These are phyloP conservation scores for Hippocampus kuda DNA, from an alignment of 2,797 vertebrate genomes.

Conservation along the genomic window DNA sequence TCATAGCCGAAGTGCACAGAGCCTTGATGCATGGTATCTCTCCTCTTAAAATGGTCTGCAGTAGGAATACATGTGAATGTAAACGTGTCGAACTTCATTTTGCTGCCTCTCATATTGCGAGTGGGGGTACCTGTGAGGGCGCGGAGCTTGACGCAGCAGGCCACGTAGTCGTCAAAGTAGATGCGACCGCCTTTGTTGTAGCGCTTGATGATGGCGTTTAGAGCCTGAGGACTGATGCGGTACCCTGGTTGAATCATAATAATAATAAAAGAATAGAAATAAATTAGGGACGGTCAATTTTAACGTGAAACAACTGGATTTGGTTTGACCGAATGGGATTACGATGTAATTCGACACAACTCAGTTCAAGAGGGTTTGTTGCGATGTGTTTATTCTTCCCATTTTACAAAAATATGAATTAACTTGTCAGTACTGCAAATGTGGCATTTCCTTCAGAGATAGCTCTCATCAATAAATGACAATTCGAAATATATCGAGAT, in stretches of 20 bases:
- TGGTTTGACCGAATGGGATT: too few species aligned
- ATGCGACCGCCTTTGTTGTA: conserved; percentile 79
- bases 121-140: conserved; percentile 74
- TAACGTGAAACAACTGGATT: too few species aligned
- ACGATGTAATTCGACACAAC: too few species aligned
- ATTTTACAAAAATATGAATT: too few species aligned
- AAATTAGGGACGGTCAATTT: too few species aligned
- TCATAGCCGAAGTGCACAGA: conserved; percentile 79
- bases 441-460: too few species aligned
- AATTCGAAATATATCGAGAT: too few species aligned
- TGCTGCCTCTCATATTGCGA: background rate
- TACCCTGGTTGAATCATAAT: conserved; percentile 61
- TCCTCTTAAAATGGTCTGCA: conserved; percentile 76
- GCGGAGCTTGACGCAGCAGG: conserved; percentile 81
- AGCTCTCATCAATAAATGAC: background rate
- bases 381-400: too few species aligned
- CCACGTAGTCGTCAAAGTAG: conserved; percentile 87
- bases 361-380: too few species aligned
- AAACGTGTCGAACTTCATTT: background rate
- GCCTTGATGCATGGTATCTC: conserved; percentile 81
- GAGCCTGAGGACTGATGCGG: conserved; percentile 71
- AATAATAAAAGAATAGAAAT: too few species aligned
- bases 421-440: too few species aligned
- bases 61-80: background rate
- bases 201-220: conserved; percentile 74